Evolutionary conservation across 2,888 invertebrate species (phyloP).

Genomic region (Clistopyga incitator): DNA sequence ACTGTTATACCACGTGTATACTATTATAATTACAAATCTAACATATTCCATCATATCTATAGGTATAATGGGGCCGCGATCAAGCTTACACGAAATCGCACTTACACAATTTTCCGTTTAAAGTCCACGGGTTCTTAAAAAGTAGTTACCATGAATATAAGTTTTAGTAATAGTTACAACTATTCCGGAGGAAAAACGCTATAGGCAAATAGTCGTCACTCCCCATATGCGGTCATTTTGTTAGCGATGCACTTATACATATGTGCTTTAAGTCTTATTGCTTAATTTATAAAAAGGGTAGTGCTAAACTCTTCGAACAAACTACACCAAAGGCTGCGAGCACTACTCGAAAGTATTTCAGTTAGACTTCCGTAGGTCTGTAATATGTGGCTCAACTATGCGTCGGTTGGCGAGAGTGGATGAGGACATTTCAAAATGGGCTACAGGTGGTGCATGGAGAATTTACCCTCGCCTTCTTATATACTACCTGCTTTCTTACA

Average conservation of each 20-base stretch:
- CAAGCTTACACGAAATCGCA: background rate
- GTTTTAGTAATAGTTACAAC: too few species aligned
- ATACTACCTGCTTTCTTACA: conserved; percentile 46
- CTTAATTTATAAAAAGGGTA: background rate
- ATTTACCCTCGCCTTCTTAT: conserved; percentile 54
- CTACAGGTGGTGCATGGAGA: conserved; percentile 67
- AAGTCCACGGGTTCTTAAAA: too few species aligned
- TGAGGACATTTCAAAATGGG: conserved; percentile 59
- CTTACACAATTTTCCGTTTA: background rate
- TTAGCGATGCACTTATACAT: background rate
- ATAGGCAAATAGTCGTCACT: too few species aligned
- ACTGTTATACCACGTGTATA: too few species aligned
- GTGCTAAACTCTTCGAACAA: conserved; percentile 6
- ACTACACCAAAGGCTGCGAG: background rate
- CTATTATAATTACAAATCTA: too few species aligned
- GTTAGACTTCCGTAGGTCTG: conserved; percentile 1
- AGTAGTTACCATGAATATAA: too few species aligned
- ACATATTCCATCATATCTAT: too few species aligned
- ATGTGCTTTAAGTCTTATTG: background rate
- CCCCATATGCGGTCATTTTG: background rate
- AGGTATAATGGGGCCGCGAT: background rate
- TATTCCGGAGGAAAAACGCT: too few species aligned
- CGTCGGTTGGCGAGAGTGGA: background rate
- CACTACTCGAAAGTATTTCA: conserved; percentile 1
- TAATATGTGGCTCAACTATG: conserved; percentile 17